Base-by-base conservation (phyloP, 2,797 vertebrate genomes). In the Pyrocephalus nanus region DNA sequence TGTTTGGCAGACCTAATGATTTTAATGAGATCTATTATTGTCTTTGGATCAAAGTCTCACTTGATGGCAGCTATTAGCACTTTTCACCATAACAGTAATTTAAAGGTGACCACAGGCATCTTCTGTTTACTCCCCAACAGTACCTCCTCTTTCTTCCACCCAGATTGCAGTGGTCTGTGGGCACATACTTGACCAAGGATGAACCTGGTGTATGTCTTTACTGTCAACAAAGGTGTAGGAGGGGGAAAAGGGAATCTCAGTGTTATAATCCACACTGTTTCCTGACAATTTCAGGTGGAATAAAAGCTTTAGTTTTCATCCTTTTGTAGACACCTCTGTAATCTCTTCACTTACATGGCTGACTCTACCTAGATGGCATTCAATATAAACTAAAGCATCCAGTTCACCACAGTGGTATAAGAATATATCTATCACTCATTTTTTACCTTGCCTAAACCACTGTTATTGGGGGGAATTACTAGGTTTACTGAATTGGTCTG, bases 11-110 rank as follows among this genome's bases (percentile, higher is more conserved):
- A 88, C 27, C 71, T 29, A 71, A n/a, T 55, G 74, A 77, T 94
- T 90, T 94, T 94, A 95, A 95, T 95, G 86, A 95, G 80, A 76
- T 90, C 71, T 97, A 73, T 92, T 95, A 94, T 71, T 92, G 80
- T 91, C 92, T 94, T 93, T 74, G 77, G 90, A 95, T 95, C 96
- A 97, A 97, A 97, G 80, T 48, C 64, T 95, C 70, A 51, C 80
- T 94, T 89, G 71, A 94, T 93, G 65, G 88, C 74, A 95, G 71
- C 71, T 90, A 95, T 97, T 96, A 94, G 90, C 84, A 91, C 93
- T 72, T 93, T 93, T 92, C 80, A 87, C 83, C 93, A 95, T 94
- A 96, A 96, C 74, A 95, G 88, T 85, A 96, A 95, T 95, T 96
- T 95, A 95, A 91, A 82, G 71, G 77, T 93, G 88, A 96, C 96